These are phyloP conservation scores for Magallana nippona DNA, from an alignment of 2,888 invertebrate genomes.

Conservation along the genomic window DNA sequence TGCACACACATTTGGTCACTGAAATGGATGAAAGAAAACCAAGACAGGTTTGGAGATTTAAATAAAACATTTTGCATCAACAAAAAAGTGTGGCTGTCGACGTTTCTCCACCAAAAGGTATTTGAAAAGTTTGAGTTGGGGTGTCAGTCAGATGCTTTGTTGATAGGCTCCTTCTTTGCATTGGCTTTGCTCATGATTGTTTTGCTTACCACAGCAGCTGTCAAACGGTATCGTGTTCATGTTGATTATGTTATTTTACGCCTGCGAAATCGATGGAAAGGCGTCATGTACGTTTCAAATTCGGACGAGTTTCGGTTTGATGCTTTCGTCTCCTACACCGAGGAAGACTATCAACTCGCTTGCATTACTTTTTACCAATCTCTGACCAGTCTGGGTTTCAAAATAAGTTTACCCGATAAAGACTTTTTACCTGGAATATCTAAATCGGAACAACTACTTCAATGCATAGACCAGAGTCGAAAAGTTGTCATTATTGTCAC, in stretches of 20 bases:
- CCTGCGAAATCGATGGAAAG: background rate
- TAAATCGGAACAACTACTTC: background rate
- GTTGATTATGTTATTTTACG: background rate
- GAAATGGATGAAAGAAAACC: background rate
- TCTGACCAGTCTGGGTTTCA: background rate
- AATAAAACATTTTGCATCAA: background rate
- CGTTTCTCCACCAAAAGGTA: background rate
- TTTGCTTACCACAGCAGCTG: too few relatives aligned
- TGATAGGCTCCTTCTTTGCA: background rate
- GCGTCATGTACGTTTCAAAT: background rate
- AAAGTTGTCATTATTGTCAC: constrained; percentile 29
- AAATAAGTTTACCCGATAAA: constrained; percentile 15
- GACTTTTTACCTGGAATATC: constrained; percentile 24
- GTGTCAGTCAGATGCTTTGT: background rate
- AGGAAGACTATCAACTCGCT: background rate
- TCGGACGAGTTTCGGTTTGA: background rate
- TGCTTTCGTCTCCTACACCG: background rate
- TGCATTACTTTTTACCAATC: background rate
- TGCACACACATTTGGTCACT: background rate
- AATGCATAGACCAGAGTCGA: constrained; percentile 5
- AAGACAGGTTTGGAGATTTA: background rate
- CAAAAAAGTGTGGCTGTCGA: too few relatives aligned
- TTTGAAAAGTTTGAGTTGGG: background rate
- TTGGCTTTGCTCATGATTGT: too few relatives aligned
- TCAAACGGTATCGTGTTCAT: too few relatives aligned